A percentile compares a stretch with the other conserved stretches of the same genome.
These are phyloP conservation scores for Bhutanitis thaidina DNA, from an alignment of 2,888 invertebrate species.

Conservation along the genomic window DNA sequence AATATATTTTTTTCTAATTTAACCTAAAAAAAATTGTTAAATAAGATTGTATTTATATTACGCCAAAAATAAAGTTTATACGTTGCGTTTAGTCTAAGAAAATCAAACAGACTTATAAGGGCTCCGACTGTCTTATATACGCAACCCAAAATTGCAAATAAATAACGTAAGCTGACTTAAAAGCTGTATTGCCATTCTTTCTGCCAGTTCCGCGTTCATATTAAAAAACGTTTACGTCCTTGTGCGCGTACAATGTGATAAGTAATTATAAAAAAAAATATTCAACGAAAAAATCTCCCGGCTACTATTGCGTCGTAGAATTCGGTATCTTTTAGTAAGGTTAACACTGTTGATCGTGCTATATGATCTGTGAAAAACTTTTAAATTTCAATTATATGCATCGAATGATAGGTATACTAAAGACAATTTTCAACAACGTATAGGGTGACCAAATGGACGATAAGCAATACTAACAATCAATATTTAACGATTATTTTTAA, in stretches of 20 bases:
- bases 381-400: neutral
- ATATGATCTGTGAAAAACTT: conserved; percentile 9
- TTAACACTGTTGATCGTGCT: neutral
- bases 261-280: conserved; percentile 9
- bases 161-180: neutral
- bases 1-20: too few relatives aligned
- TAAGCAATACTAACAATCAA: too few relatives aligned
- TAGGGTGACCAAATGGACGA: too few relatives aligned
- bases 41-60: too few relatives aligned
- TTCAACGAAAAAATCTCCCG: conserved; percentile 10
- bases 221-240: conserved; percentile 12
- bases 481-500: too few relatives aligned
- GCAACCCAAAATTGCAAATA: neutral
- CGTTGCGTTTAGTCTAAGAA: too few relatives aligned
- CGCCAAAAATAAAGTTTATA: too few relatives aligned
- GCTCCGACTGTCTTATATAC: too few relatives aligned
- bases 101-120: too few relatives aligned
- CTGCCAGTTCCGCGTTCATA: conserved; percentile 8
- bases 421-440: too few relatives aligned
- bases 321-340: neutral
- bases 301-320: conserved; percentile 10
- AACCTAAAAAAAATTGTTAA: too few relatives aligned
- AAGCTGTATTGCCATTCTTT: neutral
- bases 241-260: conserved; percentile 2
- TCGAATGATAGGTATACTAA: too few relatives aligned